Conservation (phyloP, 2,797 vertebrate species). For the Clangula hyemalis region DNA sequence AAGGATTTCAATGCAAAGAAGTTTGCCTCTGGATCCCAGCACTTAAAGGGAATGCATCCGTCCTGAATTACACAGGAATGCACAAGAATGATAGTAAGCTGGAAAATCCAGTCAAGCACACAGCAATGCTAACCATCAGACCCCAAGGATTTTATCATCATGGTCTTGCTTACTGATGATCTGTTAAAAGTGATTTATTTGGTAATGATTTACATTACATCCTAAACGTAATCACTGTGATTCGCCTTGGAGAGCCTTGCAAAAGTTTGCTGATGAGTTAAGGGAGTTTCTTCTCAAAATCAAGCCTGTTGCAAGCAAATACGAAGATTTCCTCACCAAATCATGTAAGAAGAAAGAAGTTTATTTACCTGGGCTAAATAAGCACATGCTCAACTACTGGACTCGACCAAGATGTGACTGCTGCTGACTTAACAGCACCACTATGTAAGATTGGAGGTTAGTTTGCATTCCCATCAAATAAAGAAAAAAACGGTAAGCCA, state of each 20-base stretch:
- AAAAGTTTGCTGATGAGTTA: background rate
- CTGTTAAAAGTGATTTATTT: background rate
- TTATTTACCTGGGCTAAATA: background rate
- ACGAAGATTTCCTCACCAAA: background rate
- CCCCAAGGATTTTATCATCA: background rate
- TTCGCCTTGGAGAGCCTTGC: background rate
- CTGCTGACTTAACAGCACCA: background rate
- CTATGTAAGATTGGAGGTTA: rapidly evolving
- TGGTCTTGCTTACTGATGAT: background rate
- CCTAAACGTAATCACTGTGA: background rate
- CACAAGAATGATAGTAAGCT: background rate
- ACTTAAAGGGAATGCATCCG: background rate
- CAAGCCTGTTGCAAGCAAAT: background rate
- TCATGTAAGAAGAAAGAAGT: background rate
- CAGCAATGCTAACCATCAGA: background rate
- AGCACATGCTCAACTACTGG: rapidly evolving
- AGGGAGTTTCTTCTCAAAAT: background rate
- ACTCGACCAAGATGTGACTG: background rate
- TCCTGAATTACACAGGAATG: background rate
- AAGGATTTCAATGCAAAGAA: background rate
- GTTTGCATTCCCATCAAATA: background rate
- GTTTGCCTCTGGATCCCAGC: rapidly evolving
- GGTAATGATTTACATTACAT: background rate
- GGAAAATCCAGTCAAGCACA: background rate
- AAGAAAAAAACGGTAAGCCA: background rate